Conservation (phyloP, 2,113 vertebrate species). For the Perca schrenkii region DNA sequence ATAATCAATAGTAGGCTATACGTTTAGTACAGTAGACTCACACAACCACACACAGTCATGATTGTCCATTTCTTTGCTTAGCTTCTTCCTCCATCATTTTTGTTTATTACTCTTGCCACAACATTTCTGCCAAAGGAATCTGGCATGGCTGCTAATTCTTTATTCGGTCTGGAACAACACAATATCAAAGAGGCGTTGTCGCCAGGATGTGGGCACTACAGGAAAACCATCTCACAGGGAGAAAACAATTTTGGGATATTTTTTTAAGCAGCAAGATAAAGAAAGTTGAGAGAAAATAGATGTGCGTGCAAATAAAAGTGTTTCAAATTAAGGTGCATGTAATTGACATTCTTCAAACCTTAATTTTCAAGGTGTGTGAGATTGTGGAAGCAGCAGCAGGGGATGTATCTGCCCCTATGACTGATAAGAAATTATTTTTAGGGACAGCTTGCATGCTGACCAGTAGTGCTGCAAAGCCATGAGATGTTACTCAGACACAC, state of each 20-base stretch:
- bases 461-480: conserved; percentile 17
- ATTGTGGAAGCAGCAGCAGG: conserved; percentile 37
- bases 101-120: conserved; percentile 22
- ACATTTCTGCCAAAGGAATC: conserved; percentile 58
- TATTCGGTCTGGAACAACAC: conserved; percentile 55
- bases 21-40: too few relatives aligned
- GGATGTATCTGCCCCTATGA: conserved; percentile 22
- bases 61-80: conserved; percentile 50
- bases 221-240: conserved; percentile 51
- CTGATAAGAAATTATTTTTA: conserved; percentile 62
- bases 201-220: conserved; percentile 37
- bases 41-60: not conserved
- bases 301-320: not conserved
- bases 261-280: conserved; percentile 54
- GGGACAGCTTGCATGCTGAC: conserved; percentile 52
- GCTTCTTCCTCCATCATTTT: conserved; percentile 30
- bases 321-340: conserved; percentile 9
- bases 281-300: conserved; percentile 1
- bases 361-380: conserved; percentile 39
- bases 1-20: not conserved
- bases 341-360: conserved; percentile 53
- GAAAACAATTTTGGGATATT: not conserved
- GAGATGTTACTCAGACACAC: conserved; percentile 36
- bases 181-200: conserved; percentile 69
- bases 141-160: conserved; percentile 73